Evolutionary conservation across 2,888 invertebrate genomes (phyloP).

Genomic region (Molorchus minor): DNA sequence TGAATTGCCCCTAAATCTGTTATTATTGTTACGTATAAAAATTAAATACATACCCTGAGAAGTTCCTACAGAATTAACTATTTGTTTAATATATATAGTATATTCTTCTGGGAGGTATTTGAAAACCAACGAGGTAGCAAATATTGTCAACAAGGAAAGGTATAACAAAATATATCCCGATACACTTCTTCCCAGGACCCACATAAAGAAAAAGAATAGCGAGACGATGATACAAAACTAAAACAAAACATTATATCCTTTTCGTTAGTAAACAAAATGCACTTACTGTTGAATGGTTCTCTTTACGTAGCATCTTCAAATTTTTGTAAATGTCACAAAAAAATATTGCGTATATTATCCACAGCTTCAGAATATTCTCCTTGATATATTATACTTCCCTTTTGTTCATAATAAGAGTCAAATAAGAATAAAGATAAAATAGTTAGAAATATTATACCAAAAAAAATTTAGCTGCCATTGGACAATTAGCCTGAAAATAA

Average conservation of each 20-base stretch:
- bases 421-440: conserved; percentile 52
- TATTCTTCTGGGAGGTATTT: conserved; percentile 50
- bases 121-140: conserved; percentile 50
- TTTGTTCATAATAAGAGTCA: conserved; percentile 51
- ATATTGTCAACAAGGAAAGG: conserved; percentile 48
- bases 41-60: conserved; percentile 39
- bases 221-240: conserved; percentile 60
- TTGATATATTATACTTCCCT: conserved; percentile 39
- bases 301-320: conserved; percentile 53
- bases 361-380: conserved; percentile 45
- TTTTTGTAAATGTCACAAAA: conserved; percentile 43
- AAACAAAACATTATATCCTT: conserved; percentile 35
- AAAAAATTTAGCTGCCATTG: conserved; percentile 59
- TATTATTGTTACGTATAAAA: too few relatives aligned
- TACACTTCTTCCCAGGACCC: conserved; percentile 56
- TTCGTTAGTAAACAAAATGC: conserved; percentile 25
- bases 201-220: conserved; percentile 53
- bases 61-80: conserved; percentile 40
- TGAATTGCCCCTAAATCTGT: background rate
- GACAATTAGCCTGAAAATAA: conserved; percentile 57
- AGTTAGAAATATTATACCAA: conserved; percentile 60
- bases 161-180: conserved; percentile 57
- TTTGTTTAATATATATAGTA: conserved; percentile 37
- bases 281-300: conserved; percentile 59
- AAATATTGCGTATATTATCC: conserved; percentile 42